These are phyloP conservation scores for Ophion ventricosus DNA, from an alignment of 2,888 invertebrate genomes.

Conservation along the genomic window DNA sequence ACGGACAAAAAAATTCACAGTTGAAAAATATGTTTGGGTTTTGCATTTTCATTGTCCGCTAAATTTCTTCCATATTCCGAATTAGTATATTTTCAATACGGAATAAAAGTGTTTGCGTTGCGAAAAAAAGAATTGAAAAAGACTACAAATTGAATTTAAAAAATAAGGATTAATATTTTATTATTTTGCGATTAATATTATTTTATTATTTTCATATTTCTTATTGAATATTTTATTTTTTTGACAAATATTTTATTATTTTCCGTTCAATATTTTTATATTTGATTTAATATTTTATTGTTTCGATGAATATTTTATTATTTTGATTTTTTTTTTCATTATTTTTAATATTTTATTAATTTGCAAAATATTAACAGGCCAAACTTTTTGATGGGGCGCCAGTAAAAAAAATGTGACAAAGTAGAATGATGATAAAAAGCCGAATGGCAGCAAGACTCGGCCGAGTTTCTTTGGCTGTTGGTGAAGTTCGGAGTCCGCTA, in stretches of 20 bases:
- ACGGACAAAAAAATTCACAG: no score
- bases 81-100: constrained; percentile 5
- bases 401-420: constrained; percentile 15
- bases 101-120: neutral
- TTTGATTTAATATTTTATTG: no score
- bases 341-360: no score
- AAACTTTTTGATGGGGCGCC: neutral
- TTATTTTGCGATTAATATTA: neutral
- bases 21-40: no score
- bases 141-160: no score
- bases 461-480: constrained; percentile 23
- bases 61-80: neutral
- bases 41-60: neutral
- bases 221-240: neutral
- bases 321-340: no score
- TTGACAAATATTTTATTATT: neutral
- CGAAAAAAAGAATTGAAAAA: no score
- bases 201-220: neutral
- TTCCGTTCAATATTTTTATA: neutral
- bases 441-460: constrained; percentile 22
- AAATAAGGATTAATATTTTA: no score
- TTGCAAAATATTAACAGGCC: neutral
- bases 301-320: no score
- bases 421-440: constrained; percentile 26
- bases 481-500: constrained; percentile 25